Conservation (phyloP, 2,888 invertebrate species). For the Calameuta filiformis region DNA sequence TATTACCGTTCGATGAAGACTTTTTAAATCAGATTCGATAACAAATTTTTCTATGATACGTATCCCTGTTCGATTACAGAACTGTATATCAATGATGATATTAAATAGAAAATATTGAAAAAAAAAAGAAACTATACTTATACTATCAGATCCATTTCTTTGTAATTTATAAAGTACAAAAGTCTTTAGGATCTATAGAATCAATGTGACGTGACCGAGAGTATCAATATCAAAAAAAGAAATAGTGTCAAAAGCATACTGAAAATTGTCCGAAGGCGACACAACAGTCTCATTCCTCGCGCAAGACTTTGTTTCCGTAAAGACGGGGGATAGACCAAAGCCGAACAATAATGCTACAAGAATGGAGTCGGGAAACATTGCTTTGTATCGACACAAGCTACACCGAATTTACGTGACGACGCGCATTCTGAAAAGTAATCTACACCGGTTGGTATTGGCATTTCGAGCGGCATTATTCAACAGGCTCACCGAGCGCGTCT, state of each 20-base stretch:
- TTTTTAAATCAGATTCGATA: background rate
- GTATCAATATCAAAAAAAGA: background rate
- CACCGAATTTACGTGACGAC: slow-evolving; percentile 61
- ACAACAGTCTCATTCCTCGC: background rate
- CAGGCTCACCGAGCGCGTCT: background rate
- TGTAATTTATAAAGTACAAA: background rate
- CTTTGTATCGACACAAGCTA: slow-evolving; percentile 54
- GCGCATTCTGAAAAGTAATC: slow-evolving; percentile 65
- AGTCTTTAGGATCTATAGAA: background rate
- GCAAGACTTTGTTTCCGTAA: background rate
- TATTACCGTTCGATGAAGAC: background rate
- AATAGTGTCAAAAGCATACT: background rate
- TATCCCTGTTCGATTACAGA: background rate
- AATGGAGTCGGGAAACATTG: slow-evolving; percentile 62
- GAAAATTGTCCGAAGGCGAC: background rate
- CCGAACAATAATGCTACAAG: slow-evolving; percentile 13
- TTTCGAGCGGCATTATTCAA: background rate
- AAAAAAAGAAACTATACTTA: too few species aligned
- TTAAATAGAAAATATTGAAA: too few species aligned
- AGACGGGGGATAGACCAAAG: background rate
- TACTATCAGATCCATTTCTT: background rate
- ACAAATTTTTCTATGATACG: too few species aligned
- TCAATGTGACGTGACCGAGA: background rate
- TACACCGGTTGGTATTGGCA: slow-evolving; percentile 48
- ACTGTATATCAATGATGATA: too few species aligned